Evolutionary conservation across 2,888 invertebrate species (phyloP).

Genomic region (Pocota personata): DNA sequence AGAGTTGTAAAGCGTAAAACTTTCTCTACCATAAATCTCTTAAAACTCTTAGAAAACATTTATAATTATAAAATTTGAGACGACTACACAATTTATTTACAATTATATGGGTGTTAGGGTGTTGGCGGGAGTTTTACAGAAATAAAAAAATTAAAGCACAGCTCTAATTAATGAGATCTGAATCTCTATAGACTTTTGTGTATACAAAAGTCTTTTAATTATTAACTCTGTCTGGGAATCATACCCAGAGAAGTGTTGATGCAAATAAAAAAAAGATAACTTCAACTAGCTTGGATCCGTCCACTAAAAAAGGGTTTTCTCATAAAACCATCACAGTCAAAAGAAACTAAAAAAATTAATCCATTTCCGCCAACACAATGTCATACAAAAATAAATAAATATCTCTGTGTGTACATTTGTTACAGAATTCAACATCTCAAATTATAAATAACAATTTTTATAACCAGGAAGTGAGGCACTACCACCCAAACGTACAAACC

Average conservation of each 20-base stretch:
- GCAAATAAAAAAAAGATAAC: not conserved
- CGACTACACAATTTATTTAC: too few relatives aligned
- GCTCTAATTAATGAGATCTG: too few relatives aligned
- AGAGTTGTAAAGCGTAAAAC: too few relatives aligned
- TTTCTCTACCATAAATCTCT: too few relatives aligned
- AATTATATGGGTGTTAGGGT: too few relatives aligned
- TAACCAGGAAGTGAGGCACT: slow-evolving; percentile 21
- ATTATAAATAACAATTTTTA: slow-evolving; percentile 13
- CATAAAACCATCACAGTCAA: not conserved
- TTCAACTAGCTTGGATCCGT: not conserved
- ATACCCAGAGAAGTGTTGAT: not conserved
- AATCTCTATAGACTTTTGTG: too few relatives aligned
- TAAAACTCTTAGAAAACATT: too few relatives aligned
- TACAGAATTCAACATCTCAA: slow-evolving; percentile 23
- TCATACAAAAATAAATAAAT: slow-evolving; percentile 23
- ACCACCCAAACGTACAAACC: not conserved
- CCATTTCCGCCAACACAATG: not conserved
- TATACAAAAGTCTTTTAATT: too few relatives aligned
- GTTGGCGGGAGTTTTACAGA: too few relatives aligned
- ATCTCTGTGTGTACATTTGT: not conserved
- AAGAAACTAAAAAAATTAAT: not conserved
- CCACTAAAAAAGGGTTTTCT: not conserved
- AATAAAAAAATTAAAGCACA: too few relatives aligned
- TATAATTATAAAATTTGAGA: too few relatives aligned
- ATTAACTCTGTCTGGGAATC: too few relatives aligned